Evolutionary conservation across 2,797 vertebrate species (phyloP).

Genomic region (Xenops minutus): DNA sequence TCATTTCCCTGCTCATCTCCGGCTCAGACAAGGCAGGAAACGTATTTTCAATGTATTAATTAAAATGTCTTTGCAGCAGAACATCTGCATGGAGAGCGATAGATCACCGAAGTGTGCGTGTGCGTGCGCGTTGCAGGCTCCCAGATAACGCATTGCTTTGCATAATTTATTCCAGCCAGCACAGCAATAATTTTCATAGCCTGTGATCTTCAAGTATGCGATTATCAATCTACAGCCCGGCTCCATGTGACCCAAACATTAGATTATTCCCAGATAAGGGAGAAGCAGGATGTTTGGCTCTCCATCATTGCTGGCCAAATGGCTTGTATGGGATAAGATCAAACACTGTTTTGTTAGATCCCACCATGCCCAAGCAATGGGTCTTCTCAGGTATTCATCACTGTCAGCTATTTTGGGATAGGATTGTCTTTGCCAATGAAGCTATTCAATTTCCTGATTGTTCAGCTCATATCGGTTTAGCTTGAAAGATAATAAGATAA

Average conservation of each 20-base stretch:
- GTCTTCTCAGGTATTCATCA: background rate
- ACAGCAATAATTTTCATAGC: constrained; percentile 56
- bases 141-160: constrained; percentile 69
- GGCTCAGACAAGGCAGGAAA: constrained; percentile 59
- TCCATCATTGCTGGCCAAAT: background rate
- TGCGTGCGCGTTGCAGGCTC: background rate
- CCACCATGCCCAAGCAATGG: background rate
- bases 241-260: background rate
- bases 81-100: constrained; percentile 66
- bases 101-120: constrained; percentile 53
- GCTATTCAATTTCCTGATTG: background rate
- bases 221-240: constrained; percentile 6
- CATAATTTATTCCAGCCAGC: constrained; percentile 69
- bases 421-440: background rate
- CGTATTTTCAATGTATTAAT: constrained; percentile 68
- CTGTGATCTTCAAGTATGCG: constrained; percentile 31
- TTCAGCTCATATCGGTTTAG: constrained; percentile 1
- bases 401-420: background rate
- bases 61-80: constrained; percentile 63
- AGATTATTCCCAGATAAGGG: background rate
- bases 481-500: constrained; percentile 43
- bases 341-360: background rate
- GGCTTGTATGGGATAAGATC: background rate
- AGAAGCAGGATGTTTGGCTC: background rate
- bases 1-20: constrained; percentile 37